phyloP scores from a whole-genome alignment of 2,888 invertebrate species.

The Choristoneura rosaceana region DNA sequence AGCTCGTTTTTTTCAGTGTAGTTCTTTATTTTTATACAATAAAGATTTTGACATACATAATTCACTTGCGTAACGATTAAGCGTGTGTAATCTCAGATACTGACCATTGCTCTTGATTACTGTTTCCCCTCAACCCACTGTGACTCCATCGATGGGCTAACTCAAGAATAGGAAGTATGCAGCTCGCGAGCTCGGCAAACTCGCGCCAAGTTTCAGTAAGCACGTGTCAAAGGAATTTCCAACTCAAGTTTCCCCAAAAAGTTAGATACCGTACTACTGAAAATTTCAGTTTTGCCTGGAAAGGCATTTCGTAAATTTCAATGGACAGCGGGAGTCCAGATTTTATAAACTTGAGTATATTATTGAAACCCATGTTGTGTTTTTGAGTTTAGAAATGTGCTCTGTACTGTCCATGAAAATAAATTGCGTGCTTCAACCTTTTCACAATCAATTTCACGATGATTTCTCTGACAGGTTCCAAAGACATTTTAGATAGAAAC shows the following conservation, averaged over 20 bases:
- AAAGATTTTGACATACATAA: too few relatives aligned
- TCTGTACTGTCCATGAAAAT: too few relatives aligned
- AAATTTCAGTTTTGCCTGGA: constrained; percentile 28
- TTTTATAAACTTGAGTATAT: background rate
- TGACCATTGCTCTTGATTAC: background rate
- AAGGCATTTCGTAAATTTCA: constrained; percentile 25
- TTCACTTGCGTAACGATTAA: too few relatives aligned
- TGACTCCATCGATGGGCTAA: constrained; percentile 38
- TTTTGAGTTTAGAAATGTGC: too few relatives aligned
- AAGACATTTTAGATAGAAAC: too few relatives aligned
- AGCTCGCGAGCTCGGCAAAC: constrained; percentile 53
- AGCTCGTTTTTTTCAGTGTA: too few relatives aligned
- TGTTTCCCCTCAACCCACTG: constrained; percentile 7
- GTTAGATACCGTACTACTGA: constrained; percentile 34
- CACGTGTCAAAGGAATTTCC: constrained; percentile 56
- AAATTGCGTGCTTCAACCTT: too few relatives aligned
- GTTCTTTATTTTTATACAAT: too few relatives aligned
- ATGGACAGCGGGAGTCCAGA: constrained; percentile 3
- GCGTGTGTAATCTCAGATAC: too few relatives aligned
- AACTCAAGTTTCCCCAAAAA: constrained; percentile 43
- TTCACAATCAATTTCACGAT: too few relatives aligned
- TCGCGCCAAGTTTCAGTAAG: constrained; percentile 48
- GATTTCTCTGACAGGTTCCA: too few relatives aligned
- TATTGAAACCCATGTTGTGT: too few relatives aligned
- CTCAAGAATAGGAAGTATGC: constrained; percentile 47